Base-by-base conservation (phyloP, 2,797 vertebrate genomes). In the Gymnodraco acuticeps region DNA sequence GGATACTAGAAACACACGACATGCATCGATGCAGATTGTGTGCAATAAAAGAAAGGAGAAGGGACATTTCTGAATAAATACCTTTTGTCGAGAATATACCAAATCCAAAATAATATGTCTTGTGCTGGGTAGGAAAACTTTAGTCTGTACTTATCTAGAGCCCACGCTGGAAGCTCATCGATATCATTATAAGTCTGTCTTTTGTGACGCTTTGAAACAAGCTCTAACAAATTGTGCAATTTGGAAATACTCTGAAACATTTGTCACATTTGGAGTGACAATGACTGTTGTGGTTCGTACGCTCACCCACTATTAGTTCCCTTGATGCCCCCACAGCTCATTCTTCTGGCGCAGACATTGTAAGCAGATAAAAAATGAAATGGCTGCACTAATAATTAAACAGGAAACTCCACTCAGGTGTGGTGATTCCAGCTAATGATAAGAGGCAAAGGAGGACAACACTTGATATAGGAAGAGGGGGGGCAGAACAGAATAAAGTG, bases 401-500 rank as follows among this genome's bases (percentile, higher is more conserved):
- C 45, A 68, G 31, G 62, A 48, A 77, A 70, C 50, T 68, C 56
- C n/a, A 50, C 17, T 54, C 9, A 38, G 33, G 43, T 45, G 60
- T 63, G 64, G 64, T 64, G 16, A 58, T 75, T 78, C 55, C 70
- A 51, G 48, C 63, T 86, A 41, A 58, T 64, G 47, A 47, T 70
- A 65, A 54, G 68, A 80, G 65, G 74, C 52, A 27, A 59, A 70
- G 66, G 73, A 80, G 47, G 77, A 94, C 93, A 82, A 41, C 46
- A 61, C 77, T 71, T 69, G 66, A 73, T 61, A 72, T 54, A 59
- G 58, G 64, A 75, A 51, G 52, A 19, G 53, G n/a, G n/a, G 65
- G 59, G 63, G 71, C 70, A 86, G 77, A 81, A 87, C 77, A 87
- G 80, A 89, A 88, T 84, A 79, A 88, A 84, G 79, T 81, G 67